Base-by-base conservation (phyloP, 1,140 invertebrate genomes). In the Platyscapa corneri region DNA sequence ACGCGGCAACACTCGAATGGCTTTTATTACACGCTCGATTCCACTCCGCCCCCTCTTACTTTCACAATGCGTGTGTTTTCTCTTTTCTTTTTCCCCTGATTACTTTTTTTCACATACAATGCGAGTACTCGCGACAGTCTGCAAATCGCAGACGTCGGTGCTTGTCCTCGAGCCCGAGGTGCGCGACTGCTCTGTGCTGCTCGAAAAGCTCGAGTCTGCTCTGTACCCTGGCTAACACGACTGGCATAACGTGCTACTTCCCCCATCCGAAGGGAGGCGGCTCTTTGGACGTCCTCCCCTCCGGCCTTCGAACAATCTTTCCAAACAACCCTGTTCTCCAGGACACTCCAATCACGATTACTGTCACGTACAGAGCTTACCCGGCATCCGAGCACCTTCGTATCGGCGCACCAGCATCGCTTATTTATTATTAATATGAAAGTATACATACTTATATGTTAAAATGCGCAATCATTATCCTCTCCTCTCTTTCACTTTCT, bases 131-230 rank as follows among this genome's bases (percentile, higher is more conserved):
- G 79, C 72, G 65, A 82, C 30, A 65, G 84, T 76, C 70, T 65
- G 42, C 84, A 79, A 79, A 81, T 42, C 82, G 85, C 88, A 88
- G 89, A 90, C 88, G 89, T 88, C 84, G 88, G 88, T 90, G 91
- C 93, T 93, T 93, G 92, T 93, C 93, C 93, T 93, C 90, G 91
- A 93, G 93, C 91, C 93, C 89, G 92, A 93, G 92, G 92, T 93
- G 92, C 91, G 91, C 89, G 89, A 86, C 89, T 90, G 90, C 87
- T 89, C 86, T 89, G 85, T 91, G 89, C 90, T 91, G 91, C 91
- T 92, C 90, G 89, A 91, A 87, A 91, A 90, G 74, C 89, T 91
- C 90, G 91, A 92, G 92, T 93, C 89, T 90, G 91, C 90, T 93
- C 92, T 93, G 92, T 93, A 92, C 92, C 90, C 77, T 92, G 92